Evolutionary conservation across 2,797 vertebrate genomes (phyloP).

Genomic region (Bradypodion ventrale): DNA sequence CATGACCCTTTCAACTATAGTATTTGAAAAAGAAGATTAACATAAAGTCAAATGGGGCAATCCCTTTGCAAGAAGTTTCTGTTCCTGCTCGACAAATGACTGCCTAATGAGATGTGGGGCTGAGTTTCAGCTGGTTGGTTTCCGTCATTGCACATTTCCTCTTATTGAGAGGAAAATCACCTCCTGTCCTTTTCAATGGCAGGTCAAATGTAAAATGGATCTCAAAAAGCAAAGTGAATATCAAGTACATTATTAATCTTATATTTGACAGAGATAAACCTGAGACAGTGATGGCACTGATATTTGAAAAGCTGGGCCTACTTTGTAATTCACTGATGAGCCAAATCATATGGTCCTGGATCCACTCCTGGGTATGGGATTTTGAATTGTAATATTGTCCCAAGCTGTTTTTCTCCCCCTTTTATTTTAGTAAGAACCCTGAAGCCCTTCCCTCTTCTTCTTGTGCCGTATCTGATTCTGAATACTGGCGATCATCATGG

Average conservation of each 20-base stretch:
- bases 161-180: not conserved
- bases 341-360: no score
- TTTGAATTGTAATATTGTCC: not conserved
- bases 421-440: not conserved
- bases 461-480: no score
- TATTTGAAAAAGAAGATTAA: slow-evolving; percentile 26
- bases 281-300: not conserved
- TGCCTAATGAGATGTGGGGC: slow-evolving; percentile 5
- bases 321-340: no score
- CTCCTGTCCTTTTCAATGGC: not conserved
- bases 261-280: not conserved
- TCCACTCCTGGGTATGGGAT: not conserved
- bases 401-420: not conserved
- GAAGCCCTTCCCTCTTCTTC: no score
- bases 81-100: not conserved
- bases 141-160: not conserved
- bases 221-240: slow-evolving; percentile 5
- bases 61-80: not conserved
- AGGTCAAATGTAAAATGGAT: not conserved
- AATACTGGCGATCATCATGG: no score
- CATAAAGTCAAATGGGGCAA: not conserved
- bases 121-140: not conserved
- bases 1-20: slow-evolving; percentile 30
- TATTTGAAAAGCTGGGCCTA: not conserved
- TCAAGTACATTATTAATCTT: not conserved